Evolutionary conservation across 2,797 vertebrate genomes (phyloP).

Genomic region (Otolemur crassicaudatus): DNA sequence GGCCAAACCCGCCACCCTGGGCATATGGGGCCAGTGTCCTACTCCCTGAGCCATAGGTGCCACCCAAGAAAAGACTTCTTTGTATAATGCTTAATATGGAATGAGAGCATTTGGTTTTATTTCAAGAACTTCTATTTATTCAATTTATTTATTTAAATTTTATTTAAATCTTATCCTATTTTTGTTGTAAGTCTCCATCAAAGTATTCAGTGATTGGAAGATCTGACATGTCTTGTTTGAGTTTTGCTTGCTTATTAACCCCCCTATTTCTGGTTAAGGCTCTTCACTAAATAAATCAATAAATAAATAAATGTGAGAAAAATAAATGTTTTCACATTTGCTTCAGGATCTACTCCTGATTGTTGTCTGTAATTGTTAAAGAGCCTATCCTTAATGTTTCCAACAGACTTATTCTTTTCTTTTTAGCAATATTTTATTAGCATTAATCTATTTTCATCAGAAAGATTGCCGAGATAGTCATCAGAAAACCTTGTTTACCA

Average conservation of each 20-base stretch:
- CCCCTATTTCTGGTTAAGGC: not conserved
- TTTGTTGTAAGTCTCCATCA: not conserved
- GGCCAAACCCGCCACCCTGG: no score
- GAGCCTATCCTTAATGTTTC: not conserved
- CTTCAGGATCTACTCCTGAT: not conserved
- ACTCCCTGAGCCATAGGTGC: no score
- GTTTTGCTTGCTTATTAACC: not conserved
- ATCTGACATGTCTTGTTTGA: not conserved
- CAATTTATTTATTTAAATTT: no score
- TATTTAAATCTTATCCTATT: not conserved
- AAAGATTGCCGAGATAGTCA: not conserved
- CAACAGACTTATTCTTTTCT: not conserved
- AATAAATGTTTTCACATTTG: not conserved
- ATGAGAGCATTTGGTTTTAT: not conserved
- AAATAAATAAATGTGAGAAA: not conserved
- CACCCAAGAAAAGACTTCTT: not conserved
- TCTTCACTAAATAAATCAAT: not conserved
- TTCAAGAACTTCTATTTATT: not conserved
- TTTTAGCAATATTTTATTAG: not conserved
- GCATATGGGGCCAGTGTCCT: no score
- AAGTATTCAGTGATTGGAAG: not conserved
- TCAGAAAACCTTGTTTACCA: not conserved
- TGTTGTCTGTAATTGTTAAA: not conserved
- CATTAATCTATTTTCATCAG: conserved; percentile 14
- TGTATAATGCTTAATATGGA: not conserved